phyloP scores from a whole-genome alignment of 2,888 invertebrate genomes.

The Lycia hirtaria region DNA sequence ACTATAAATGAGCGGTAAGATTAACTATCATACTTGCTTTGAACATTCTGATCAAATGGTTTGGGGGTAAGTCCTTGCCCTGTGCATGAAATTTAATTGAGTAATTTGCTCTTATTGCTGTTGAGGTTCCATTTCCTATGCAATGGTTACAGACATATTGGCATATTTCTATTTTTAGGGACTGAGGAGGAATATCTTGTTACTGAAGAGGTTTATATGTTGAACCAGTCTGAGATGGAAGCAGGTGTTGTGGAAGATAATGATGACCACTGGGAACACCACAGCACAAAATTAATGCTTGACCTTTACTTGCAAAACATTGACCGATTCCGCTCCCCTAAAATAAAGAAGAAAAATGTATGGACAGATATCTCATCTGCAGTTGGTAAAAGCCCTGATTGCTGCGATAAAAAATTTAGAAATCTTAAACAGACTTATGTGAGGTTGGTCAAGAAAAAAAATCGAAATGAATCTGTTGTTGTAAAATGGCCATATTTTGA shows the following conservation, averaged over 20 bases:
- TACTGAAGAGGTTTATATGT: constrained; percentile 62
- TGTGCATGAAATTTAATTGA: constrained; percentile 6
- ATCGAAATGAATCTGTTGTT: constrained; percentile 57
- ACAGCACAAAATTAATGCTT: constrained; percentile 63
- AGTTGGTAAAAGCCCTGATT: constrained; percentile 71
- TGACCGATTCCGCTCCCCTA: constrained; percentile 74
- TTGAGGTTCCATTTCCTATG: background rate
- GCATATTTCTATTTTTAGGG: no score
- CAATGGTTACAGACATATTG: no score
- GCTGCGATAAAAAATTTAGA: constrained; percentile 78
- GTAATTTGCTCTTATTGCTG: constrained; percentile 23
- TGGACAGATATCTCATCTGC: constrained; percentile 72
- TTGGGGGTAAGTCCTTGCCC: background rate
- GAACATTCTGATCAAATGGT: background rate
- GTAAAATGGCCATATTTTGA: constrained; percentile 80
- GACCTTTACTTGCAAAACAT: constrained; percentile 70
- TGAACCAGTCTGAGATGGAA: constrained; percentile 66
- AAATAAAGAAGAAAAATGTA: constrained; percentile 77
- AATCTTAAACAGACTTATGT: constrained; percentile 78
- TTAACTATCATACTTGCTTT: background rate
- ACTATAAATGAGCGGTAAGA: constrained; percentile 48
- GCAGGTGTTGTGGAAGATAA: constrained; percentile 63
- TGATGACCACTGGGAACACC: constrained; percentile 76
- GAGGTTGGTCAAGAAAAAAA: constrained; percentile 71
- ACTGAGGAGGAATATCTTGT: constrained; percentile 65